A percentile compares a stretch with the other conserved stretches of the same genome.
phyloP scores from a whole-genome alignment of 2,888 invertebrate genomes.

The Drosophila kuntzei region DNA sequence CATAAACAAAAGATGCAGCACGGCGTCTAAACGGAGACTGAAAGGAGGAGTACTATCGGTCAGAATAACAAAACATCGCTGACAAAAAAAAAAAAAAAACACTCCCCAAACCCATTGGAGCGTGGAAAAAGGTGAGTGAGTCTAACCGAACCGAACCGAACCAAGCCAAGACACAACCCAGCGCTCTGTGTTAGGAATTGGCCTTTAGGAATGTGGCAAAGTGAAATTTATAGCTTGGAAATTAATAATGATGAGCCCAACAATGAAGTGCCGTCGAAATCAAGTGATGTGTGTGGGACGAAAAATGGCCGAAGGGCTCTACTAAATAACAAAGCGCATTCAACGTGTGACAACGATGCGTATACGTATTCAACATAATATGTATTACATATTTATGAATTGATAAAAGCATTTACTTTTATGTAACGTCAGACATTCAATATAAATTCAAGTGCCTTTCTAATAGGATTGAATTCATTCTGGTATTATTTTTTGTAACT shows the following conservation, averaged over 20 bases:
- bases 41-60: conserved; percentile 57
- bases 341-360: conserved; percentile 43
- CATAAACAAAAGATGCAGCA: conserved; percentile 77
- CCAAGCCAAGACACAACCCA: conserved; percentile 2
- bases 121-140: conserved; percentile 71
- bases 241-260: conserved; percentile 77
- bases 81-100: conserved; percentile 25
- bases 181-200: conserved; percentile 46
- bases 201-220: conserved; percentile 77
- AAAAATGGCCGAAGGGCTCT: conserved; percentile 45
- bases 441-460: too few relatives aligned
- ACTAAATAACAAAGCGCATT: conserved; percentile 56
- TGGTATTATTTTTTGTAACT: conserved; percentile 2
- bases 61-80: conserved; percentile 59
- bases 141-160: conserved; percentile 15
- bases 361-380: conserved; percentile 48
- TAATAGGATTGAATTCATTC: not conserved
- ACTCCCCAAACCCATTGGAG: conserved; percentile 55
- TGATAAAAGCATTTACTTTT: conserved; percentile 32
- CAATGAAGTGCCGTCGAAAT: conserved; percentile 70
- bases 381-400: conserved; percentile 35
- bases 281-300: conserved; percentile 45
- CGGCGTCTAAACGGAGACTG: conserved; percentile 31
- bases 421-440: too few relatives aligned
- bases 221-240: conserved; percentile 79